phyloP scores from a whole-genome alignment of 1,140 invertebrate species.

The Trachymyrmex septentrionalis region DNA sequence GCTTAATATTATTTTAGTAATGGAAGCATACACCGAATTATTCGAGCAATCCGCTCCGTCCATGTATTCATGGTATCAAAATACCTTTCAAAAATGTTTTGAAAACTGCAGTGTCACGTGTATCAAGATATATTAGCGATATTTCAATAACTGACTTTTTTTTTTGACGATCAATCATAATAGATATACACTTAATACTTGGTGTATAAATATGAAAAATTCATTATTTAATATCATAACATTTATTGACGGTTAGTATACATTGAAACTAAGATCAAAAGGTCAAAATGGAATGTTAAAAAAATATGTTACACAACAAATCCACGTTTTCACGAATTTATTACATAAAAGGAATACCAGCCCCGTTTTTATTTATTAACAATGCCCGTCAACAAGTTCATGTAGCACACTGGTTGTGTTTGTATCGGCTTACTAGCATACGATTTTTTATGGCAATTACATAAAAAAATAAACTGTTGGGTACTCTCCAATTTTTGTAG shows the following conservation, averaged over 20 bases:
- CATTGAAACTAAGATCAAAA: background rate
- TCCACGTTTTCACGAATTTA: background rate
- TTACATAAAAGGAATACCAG: background rate
- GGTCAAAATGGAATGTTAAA: background rate
- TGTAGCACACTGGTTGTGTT: background rate
- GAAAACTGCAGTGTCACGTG: background rate
- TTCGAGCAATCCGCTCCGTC: background rate
- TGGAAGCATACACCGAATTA: background rate
- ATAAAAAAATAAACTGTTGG: background rate
- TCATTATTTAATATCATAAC: background rate
- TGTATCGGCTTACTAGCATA: background rate
- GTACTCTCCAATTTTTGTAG: background rate
- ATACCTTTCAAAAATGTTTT: background rate
- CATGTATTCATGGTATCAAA: background rate
- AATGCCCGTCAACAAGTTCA: background rate
- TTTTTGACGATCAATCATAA: background rate
- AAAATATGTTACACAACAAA: background rate
- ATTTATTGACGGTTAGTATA: background rate
- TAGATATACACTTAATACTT: background rate
- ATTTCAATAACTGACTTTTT: background rate
- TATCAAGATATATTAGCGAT: background rate
- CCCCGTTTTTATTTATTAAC: background rate
- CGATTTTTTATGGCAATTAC: background rate
- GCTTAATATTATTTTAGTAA: constrained; percentile 7
- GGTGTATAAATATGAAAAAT: background rate